Evolutionary conservation across 2,888 invertebrate genomes (phyloP).

Genomic region (Agrochola lota): DNA sequence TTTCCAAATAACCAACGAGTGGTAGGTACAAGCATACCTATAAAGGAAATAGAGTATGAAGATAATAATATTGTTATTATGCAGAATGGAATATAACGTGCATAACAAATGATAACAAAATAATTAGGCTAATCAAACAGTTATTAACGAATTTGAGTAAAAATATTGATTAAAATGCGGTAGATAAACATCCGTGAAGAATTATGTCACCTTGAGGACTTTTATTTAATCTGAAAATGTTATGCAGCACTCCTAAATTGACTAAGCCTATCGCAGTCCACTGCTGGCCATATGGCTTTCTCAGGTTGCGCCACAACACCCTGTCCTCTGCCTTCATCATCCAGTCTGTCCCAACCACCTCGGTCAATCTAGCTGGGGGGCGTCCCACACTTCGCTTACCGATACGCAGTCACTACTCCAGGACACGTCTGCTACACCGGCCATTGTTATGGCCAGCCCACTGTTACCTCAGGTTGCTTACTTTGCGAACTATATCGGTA

Average conservation of each 20-base stretch:
- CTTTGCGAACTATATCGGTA: background rate
- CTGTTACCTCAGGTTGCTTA: background rate
- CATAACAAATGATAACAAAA: constrained; percentile 28
- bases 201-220: background rate
- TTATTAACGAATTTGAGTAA: constrained; percentile 9
- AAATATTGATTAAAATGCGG: constrained; percentile 10
- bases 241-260: background rate
- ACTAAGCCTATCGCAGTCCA: background rate
- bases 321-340: background rate
- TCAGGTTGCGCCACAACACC: background rate
- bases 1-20: background rate
- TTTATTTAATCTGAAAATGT: background rate
- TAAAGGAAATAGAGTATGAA: background rate
- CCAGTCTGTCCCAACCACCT: background rate
- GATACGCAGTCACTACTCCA: too few species aligned
- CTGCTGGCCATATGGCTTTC: background rate
- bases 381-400: too few species aligned
- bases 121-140: constrained; percentile 28
- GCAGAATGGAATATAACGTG: constrained; percentile 5
- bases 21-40: background rate
- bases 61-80: constrained; percentile 8
- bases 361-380: too few species aligned
- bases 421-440: too few species aligned
- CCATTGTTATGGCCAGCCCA: too few species aligned
- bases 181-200: constrained; percentile 17